phyloP scores from a whole-genome alignment of 2,113 vertebrate species.

The Bungarus multicinctus region DNA sequence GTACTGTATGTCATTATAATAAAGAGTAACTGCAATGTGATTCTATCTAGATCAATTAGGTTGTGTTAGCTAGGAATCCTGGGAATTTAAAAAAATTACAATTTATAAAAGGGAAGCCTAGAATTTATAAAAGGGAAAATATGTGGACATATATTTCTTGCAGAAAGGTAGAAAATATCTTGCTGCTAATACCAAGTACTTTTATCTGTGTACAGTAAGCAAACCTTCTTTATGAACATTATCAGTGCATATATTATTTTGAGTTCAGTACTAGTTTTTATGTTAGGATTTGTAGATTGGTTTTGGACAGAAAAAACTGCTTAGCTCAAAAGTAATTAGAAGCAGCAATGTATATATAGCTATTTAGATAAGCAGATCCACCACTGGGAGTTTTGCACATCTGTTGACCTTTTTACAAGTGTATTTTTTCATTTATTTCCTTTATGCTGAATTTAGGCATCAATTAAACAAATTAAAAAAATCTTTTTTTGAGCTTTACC shows the following conservation, averaged over 20 bases:
- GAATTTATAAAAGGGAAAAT: neutral
- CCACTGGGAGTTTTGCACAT: neutral
- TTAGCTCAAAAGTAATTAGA: neutral
- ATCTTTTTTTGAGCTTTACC: neutral
- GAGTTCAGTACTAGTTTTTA: neutral
- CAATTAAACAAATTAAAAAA: neutral
- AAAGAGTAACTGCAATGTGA: neutral
- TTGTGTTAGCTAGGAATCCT: neutral
- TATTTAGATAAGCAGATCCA: neutral
- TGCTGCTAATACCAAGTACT: neutral
- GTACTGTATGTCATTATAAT: neutral
- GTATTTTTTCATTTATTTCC: neutral
- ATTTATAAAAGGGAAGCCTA: neutral
- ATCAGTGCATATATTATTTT: neutral
- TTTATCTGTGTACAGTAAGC: neutral
- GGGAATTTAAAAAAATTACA: neutral
- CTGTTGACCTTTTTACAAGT: neutral
- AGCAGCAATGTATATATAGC: neutral
- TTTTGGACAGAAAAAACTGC: neutral
- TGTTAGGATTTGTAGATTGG: neutral
- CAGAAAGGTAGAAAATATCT: neutral
- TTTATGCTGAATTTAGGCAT: neutral
- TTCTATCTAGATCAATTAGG: neutral
- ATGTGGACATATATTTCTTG: neutral
- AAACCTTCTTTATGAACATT: neutral